These are phyloP conservation scores for Microplitis manilae DNA, from an alignment of 2,888 invertebrate species.

Conservation along the genomic window DNA sequence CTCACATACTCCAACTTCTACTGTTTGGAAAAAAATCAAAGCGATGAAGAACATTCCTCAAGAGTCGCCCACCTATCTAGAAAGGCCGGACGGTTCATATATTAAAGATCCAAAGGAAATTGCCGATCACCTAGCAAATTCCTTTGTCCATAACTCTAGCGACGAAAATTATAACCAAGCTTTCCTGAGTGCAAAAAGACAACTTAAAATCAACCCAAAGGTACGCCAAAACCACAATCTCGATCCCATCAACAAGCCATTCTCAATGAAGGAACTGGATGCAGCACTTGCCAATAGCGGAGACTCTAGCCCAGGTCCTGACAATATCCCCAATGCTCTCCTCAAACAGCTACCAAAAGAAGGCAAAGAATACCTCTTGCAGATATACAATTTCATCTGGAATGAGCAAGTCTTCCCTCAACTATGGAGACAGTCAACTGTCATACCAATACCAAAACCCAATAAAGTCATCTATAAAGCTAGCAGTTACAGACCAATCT, in stretches of 20 bases:
- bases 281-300: not conserved
- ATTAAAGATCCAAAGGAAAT: slow-evolving; percentile 23
- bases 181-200: not conserved
- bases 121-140: slow-evolving; percentile 28
- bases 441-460: slow-evolving; percentile 21
- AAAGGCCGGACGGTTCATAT: slow-evolving; percentile 6
- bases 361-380: not conserved
- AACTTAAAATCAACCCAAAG: slow-evolving; percentile 18
- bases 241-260: slow-evolving; percentile 30
- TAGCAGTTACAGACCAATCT: slow-evolving; percentile 28
- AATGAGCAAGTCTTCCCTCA: slow-evolving; percentile 15
- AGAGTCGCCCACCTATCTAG: not conserved
- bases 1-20: not conserved
- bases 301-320: slow-evolving; percentile 46
- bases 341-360: slow-evolving; percentile 24
- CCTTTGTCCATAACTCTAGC: slow-evolving; percentile 44
- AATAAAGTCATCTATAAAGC: slow-evolving; percentile 31
- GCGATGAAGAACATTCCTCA: slow-evolving; percentile 23
- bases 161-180: slow-evolving; percentile 27
- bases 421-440: slow-evolving; percentile 8
- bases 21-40: slow-evolving; percentile 44
- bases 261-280: slow-evolving; percentile 24
- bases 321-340: slow-evolving; percentile 41
- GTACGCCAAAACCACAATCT: not conserved
- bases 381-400: slow-evolving; percentile 29